phyloP scores from a whole-genome alignment of 2,797 vertebrate genomes.

The Xiphophorus birchmanni region DNA sequence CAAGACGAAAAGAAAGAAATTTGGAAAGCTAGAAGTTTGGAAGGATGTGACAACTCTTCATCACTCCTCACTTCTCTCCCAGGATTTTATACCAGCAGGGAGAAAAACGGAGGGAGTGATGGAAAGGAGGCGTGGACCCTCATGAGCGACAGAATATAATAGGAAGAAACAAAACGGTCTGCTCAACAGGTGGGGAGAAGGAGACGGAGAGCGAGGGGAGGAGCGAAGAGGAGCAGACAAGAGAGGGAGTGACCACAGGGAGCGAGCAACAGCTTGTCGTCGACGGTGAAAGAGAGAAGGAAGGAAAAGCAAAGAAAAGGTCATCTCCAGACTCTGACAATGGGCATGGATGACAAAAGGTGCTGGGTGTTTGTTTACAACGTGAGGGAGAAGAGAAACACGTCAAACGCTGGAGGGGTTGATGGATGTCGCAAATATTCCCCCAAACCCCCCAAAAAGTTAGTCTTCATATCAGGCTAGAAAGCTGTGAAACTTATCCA shows the following conservation, averaged over 20 bases:
- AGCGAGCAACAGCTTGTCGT: conserved; percentile 81
- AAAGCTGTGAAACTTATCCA: not conserved
- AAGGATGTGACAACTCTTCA: conserved; percentile 9
- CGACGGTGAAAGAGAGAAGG: conserved; percentile 76
- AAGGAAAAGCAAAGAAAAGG: conserved; percentile 66
- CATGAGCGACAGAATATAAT: conserved; percentile 67
- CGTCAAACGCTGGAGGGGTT: conserved; percentile 17
- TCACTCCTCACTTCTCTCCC: conserved; percentile 1
- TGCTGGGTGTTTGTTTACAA: conserved; percentile 74
- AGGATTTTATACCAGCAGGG: conserved; percentile 68
- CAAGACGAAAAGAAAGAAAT: conserved; percentile 9
- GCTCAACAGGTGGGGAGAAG: conserved; percentile 83
- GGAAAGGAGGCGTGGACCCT: conserved; percentile 49
- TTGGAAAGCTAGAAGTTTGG: not conserved
- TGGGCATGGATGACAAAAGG: conserved; percentile 77
- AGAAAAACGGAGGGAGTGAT: conserved; percentile 40
- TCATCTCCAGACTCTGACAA: conserved; percentile 81
- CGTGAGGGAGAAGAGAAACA: conserved; percentile 20
- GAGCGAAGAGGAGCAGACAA: conserved; percentile 63
- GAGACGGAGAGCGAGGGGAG: conserved; percentile 41
- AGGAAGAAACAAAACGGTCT: conserved; percentile 79
- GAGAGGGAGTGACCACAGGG: conserved; percentile 78
- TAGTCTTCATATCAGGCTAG: not conserved
- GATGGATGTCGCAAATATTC: not conserved
- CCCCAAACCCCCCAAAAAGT: not conserved